Conservation (phyloP, 1,140 invertebrate species). For the Sarcophaga bullata region DNA sequence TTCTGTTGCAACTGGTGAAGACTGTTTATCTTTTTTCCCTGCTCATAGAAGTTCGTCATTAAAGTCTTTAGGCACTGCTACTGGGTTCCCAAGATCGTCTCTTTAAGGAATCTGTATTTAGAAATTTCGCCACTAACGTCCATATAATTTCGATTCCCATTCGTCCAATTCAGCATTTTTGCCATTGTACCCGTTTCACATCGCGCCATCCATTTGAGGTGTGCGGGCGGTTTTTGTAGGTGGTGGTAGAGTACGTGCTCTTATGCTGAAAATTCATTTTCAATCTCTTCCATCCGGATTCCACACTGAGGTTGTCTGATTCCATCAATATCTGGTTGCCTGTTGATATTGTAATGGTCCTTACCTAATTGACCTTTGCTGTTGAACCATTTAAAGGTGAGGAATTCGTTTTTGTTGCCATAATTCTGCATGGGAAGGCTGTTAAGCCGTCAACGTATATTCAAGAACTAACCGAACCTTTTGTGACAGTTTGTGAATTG, state of each 20-base stretch:
- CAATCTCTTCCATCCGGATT: slow-evolving; percentile 61
- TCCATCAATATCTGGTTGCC: slow-evolving; percentile 50
- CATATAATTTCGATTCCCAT: slow-evolving; percentile 85
- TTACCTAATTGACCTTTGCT: slow-evolving; percentile 51
- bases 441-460: slow-evolving; percentile 68
- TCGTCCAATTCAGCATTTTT: slow-evolving; percentile 72
- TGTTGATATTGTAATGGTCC: slow-evolving; percentile 23
- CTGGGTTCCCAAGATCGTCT: slow-evolving; percentile 60
- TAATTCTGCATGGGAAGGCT: slow-evolving; percentile 66
- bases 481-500: slow-evolving; percentile 86
- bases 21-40: slow-evolving; percentile 17
- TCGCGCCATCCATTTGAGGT: slow-evolving; percentile 44
- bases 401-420: slow-evolving; percentile 54
- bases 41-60: slow-evolving; percentile 42
- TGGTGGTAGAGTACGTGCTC: slow-evolving; percentile 65
- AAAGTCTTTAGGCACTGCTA: slow-evolving; percentile 55
- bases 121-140: slow-evolving; percentile 68
- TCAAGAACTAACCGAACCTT: slow-evolving; percentile 87
- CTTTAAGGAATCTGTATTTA: slow-evolving; percentile 61
- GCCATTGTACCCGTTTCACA: background rate
- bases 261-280: slow-evolving; percentile 62
- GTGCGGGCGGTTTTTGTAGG: slow-evolving; percentile 63
- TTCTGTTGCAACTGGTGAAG: background rate
- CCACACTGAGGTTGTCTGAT: slow-evolving; percentile 56
- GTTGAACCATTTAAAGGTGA: slow-evolving; percentile 53